Evolutionary conservation across 2,888 invertebrate genomes (phyloP).

Genomic region (Adineta ricciae): DNA sequence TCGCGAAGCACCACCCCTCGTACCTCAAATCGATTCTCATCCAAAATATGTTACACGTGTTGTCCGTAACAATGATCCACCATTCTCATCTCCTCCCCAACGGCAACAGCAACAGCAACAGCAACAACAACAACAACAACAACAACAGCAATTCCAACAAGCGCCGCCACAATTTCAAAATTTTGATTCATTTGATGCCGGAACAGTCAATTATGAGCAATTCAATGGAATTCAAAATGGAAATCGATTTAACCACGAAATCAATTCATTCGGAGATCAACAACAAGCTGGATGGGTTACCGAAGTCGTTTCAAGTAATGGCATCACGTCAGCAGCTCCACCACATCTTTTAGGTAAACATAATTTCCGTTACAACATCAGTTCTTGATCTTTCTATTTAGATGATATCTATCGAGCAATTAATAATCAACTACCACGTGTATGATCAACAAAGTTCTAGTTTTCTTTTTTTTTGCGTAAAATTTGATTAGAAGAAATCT

Average conservation of each 20-base stretch:
- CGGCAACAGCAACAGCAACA: neutral
- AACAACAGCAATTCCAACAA: neutral
- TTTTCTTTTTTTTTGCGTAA: neutral
- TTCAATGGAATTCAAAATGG: neutral
- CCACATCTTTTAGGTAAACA: neutral
- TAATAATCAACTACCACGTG: constrained; percentile 9
- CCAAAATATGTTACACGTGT: neutral
- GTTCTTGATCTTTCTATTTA: neutral
- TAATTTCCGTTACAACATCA: neutral
- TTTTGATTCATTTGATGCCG: neutral
- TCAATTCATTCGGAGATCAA: neutral
- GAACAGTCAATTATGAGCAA: neutral
- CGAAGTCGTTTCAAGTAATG: neutral
- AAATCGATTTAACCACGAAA: neutral
- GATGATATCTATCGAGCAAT: constrained; percentile 2
- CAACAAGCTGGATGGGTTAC: neutral
- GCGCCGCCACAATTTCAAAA: neutral
- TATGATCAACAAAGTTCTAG: neutral
- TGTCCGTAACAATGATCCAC: neutral
- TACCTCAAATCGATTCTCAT: neutral
- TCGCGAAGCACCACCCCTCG: neutral
- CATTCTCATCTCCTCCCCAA: neutral
- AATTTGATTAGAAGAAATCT: neutral
- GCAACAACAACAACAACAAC: neutral
- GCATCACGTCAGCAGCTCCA: neutral